Conservation (phyloP, 2,797 vertebrate species). For the Acipenser ruthenus region DNA sequence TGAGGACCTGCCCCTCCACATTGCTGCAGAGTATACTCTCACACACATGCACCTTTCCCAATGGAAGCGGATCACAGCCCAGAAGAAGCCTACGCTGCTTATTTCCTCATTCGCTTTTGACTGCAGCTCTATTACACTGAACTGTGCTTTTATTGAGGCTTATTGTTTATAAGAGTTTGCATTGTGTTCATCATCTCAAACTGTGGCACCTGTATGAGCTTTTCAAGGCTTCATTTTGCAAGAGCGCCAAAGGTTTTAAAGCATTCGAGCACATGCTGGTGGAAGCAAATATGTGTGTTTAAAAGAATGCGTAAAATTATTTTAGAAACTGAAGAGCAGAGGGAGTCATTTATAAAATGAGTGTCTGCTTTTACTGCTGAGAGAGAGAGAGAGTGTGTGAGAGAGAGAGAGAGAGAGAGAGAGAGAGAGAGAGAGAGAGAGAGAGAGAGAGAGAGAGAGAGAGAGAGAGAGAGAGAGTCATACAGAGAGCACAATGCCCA, state of each 20-base stretch:
- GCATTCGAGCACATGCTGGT: background rate
- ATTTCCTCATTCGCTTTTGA: too few species aligned
- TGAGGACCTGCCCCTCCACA: too few species aligned
- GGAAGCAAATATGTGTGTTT: background rate
- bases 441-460: background rate
- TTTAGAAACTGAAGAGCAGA: too few species aligned
- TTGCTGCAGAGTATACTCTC: too few species aligned
- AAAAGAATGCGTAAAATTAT: background rate
- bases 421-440: background rate
- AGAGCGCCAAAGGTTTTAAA: background rate
- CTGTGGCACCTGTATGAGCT: conserved; percentile 4
- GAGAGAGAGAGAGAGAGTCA: conserved; percentile 5
- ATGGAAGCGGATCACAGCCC: too few species aligned
- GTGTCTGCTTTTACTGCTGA: background rate
- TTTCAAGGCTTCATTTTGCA: background rate
- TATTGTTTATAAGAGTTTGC: conserved; percentile 4
- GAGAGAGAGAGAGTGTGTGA: too few species aligned
- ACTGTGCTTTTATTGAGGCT: background rate
- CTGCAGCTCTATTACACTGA: too few species aligned
- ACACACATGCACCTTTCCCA: too few species aligned
- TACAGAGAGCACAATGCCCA: background rate
- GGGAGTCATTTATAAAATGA: background rate
- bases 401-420: background rate
- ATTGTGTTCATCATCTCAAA: background rate
- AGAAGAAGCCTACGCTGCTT: too few species aligned